phyloP scores from a whole-genome alignment of 2,888 invertebrate genomes.

The Ommatoiulus sabulosus region DNA sequence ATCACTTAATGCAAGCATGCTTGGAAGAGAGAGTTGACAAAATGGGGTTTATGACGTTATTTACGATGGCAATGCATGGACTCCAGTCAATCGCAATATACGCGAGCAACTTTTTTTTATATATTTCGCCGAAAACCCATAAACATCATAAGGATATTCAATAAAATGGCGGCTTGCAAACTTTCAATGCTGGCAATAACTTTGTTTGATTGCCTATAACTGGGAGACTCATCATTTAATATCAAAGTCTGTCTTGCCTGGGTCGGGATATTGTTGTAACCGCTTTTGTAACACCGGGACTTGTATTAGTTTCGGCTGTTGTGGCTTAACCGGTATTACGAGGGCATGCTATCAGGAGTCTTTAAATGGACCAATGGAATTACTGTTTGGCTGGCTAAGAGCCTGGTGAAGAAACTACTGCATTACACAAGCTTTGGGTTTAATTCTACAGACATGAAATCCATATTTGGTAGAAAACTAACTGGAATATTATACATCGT shows the following conservation, averaged over 20 bases:
- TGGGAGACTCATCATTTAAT: not conserved
- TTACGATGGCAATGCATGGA: not conserved
- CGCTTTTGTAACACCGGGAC: not conserved
- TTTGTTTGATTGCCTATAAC: slow-evolving; percentile 24
- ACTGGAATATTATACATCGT: too few relatives aligned
- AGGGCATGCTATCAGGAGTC: not conserved
- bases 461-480: too few relatives aligned
- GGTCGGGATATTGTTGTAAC: not conserved
- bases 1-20: slow-evolving; percentile 28
- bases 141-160: slow-evolving; percentile 22
- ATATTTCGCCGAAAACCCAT: slow-evolving; percentile 28
- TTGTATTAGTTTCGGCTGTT: not conserved
- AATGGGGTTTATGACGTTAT: slow-evolving; percentile 20
- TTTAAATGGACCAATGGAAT: too few relatives aligned
- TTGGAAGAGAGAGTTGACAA: slow-evolving; percentile 26
- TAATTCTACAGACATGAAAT: too few relatives aligned
- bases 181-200: slow-evolving; percentile 10
- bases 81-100: slow-evolving; percentile 7
- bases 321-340: not conserved
- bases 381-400: too few relatives aligned
- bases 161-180: not conserved
- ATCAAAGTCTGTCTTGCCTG: not conserved
- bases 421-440: too few relatives aligned
- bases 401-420: too few relatives aligned
- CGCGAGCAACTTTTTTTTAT: not conserved